Evolutionary conservation across 2,888 invertebrate species (phyloP), one percentile per base, ranked within the genome.

Genomic region (Gnatocerus cornutus): DNA sequence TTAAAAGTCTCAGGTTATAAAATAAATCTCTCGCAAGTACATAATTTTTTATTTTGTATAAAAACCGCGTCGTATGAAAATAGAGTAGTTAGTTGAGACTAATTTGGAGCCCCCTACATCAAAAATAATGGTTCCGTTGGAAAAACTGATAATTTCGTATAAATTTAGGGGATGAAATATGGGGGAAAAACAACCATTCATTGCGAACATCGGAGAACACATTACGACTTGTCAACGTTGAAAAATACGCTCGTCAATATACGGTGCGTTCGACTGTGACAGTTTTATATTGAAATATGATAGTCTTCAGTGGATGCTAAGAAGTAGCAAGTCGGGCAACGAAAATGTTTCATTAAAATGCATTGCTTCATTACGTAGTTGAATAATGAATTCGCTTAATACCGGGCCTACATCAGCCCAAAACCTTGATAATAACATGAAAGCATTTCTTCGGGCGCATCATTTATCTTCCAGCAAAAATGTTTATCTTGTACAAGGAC

Each of bases 381-480:
- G 71, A 64, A 68, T 64, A 71, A 71, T 71, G 64, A 68, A 71
- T 68, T 64, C 59, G 55, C 59, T 71, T 71, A 68, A 71, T 68
- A 55, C 50, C 50, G 30, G 33, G 62, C 46, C 46, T 43, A 21
- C 52, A 66, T 46, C 21, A 45, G 10, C 13, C 64, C 58, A 7
- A 48, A 70, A 56, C 53, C 30, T 64, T 53, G 58, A 69, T 69
- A 68, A 68, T 68, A 68, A 68, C 58, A 64, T 64, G 65, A 65
- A 59, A 65, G 65, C 65, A 63, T 68, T 68, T 68, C 63, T 63
- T 48, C 56, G 37, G 68, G 63, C 62, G 58, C 63, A 55, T 58
- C 65, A 65, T 69, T 69, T 69, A 65, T 69, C 69, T 69, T 65
- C 43, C 59, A 21, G 33, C 58, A 59, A 69, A 69, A 69, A 59